These are phyloP conservation scores for Ethmia dodecea DNA, from an alignment of 2,888 invertebrate species.

Conservation along the genomic window DNA sequence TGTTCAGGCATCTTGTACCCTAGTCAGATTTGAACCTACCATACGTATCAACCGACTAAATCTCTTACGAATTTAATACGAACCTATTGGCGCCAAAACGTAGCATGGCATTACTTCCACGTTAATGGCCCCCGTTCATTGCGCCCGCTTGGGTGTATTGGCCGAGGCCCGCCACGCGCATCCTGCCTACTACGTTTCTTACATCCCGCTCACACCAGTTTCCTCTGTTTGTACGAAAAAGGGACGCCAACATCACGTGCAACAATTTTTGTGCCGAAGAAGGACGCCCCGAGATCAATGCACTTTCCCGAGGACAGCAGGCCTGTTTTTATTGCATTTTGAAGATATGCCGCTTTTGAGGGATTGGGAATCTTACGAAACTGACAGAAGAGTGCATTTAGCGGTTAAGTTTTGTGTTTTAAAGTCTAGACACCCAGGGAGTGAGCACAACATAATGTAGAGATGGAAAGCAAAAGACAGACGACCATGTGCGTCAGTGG, in stretches of 20 bases:
- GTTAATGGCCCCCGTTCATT: conserved; percentile 70
- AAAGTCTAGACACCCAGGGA: conserved; percentile 68
- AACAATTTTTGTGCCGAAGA: conserved; percentile 71
- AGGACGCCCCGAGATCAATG: conserved; percentile 75
- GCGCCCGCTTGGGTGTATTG: conserved; percentile 74
- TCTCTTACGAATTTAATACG: no score
- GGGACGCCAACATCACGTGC: conserved; percentile 64
- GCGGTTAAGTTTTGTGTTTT: conserved; percentile 31
- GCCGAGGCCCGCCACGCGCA: conserved; percentile 69
- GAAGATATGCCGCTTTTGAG: conserved; percentile 34
- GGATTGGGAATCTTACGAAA: conserved; percentile 52
- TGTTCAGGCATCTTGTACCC: no score
- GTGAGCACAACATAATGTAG: conserved; percentile 47
- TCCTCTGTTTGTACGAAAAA: conserved; percentile 40
- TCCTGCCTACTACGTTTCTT: conserved; percentile 67
- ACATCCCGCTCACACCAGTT: conserved; percentile 54
- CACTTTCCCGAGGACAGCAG: conserved; percentile 73
- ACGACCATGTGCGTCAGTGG: no score
- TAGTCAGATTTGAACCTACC: no score
- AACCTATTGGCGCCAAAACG: conserved; percentile 66
- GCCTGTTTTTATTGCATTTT: conserved; percentile 66
- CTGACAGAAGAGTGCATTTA: conserved; percentile 48
- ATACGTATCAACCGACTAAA: no score
- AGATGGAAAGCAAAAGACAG: conserved; percentile 27
- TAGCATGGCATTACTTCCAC: conserved; percentile 56